Evolutionary conservation across 2,113 vertebrate species (phyloP).

Genomic region (Brachyistius frenatus): DNA sequence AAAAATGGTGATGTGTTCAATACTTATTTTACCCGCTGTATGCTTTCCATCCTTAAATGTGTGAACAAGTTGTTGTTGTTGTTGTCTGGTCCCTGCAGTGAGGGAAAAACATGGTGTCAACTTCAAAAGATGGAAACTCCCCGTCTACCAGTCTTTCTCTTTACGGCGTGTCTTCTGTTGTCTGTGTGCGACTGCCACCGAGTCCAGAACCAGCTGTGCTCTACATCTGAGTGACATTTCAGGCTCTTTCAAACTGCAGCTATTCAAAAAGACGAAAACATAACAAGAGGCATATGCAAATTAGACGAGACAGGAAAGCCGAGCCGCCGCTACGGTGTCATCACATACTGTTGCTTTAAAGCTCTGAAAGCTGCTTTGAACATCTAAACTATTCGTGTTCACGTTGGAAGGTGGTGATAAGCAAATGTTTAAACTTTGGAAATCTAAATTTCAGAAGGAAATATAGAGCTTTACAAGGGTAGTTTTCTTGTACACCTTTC

Average conservation of each 20-base stretch:
- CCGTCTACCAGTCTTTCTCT: conserved; percentile 11
- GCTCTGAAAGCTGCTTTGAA: conserved; percentile 2
- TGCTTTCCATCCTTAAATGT: neutral
- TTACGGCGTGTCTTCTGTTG: conserved; percentile 15
- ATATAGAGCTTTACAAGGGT: neutral
- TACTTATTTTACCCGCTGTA: neutral
- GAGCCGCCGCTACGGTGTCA: conserved; percentile 15
- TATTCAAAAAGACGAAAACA: conserved; percentile 53
- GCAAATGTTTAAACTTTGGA: conserved; percentile 18
- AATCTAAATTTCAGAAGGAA: neutral
- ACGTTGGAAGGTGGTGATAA: conserved; percentile 7
- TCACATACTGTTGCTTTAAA: conserved; percentile 23
- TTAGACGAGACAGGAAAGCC: conserved; percentile 37
- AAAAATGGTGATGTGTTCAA: too few relatives aligned
- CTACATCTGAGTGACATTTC: conserved; percentile 50
- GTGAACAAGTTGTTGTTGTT: conserved; percentile 24
- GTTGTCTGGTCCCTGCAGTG: conserved; percentile 19
- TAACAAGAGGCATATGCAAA: conserved; percentile 61
- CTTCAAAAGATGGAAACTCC: conserved; percentile 43
- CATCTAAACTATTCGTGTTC: neutral
- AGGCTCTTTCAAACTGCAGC: conserved; percentile 56
- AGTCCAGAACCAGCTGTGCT: conserved; percentile 40
- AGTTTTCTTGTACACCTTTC: conserved; percentile 1
- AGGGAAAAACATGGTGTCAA: conserved; percentile 16
- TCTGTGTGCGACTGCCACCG: conserved; percentile 29